Evolutionary conservation across 2,888 invertebrate genomes (phyloP), one percentile per base, ranked within the genome.

Genomic region (Mesoligia furuncula): DNA sequence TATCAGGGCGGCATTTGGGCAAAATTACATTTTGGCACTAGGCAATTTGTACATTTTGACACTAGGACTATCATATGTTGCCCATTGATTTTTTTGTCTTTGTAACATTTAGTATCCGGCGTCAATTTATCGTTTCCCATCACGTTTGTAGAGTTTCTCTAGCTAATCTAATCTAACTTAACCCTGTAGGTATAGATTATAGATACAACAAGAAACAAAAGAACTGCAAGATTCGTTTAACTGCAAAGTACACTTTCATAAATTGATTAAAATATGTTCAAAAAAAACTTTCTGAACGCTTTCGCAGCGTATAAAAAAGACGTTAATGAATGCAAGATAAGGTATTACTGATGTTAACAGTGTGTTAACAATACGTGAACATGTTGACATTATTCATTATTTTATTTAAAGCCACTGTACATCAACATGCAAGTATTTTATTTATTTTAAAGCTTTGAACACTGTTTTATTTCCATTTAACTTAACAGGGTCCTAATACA

Each of bases 241-340:
- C 5, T n/a, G 24, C 8, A 70, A 42, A 74, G 36, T 1, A 36
- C n/a, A 8, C 13, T 31, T 64, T n/a, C 17, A 64, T 20, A 61
- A 77, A 79, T n/a, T 62, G 4, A 64, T 51, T 24, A 36, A 51
- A 65, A 80, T 24, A 15, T n/a, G 59, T 51, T 51, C 0, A 69
- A 42, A 73, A 65, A 31, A n/a, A 27, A 9, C 20, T 57, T 64
- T 48, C 15, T 17, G 51, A 54, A 20, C 9, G 27, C 24, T 65
- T 71, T 72, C 7, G 36, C 45, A 0, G n/a, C 8, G 11, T 66
- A 54, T n/a, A n/a, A n/a, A 36, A 71, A 51, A 48, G n/a, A 6
- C 62, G 45, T 45, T 75, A 84, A 76, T 85, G 1, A 82, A 76
- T 62, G 11, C 54, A 75, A 81, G 85, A 76, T 84, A 85, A 69